Evolutionary conservation across 1,140 invertebrate species (phyloP).

Genomic region (Marisa cornuarietis): DNA sequence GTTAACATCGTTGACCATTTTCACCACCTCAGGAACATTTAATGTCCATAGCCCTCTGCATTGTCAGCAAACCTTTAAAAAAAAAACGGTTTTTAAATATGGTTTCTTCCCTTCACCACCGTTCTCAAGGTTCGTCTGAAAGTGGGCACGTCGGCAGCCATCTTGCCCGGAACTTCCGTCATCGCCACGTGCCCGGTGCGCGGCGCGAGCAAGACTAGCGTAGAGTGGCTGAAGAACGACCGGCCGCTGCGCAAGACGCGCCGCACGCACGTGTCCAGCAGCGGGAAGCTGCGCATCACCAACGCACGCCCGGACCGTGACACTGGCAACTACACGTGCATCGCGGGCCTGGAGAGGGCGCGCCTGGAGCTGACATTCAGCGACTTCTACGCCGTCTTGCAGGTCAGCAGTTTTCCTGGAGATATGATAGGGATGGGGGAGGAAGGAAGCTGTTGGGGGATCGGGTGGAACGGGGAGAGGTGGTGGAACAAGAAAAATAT

Average conservation of each 20-base stretch:
- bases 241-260: slow-evolving; percentile 27
- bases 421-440: too few relatives aligned
- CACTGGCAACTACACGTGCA: slow-evolving; percentile 46
- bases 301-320: slow-evolving; percentile 37
- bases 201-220: slow-evolving; percentile 33
- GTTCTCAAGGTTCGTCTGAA: slow-evolving; percentile 32
- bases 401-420: slow-evolving; percentile 17
- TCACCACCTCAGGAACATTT: too few relatives aligned
- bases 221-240: slow-evolving; percentile 46
- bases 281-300: slow-evolving; percentile 40
- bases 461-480: too few relatives aligned
- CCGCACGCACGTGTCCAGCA: slow-evolving; percentile 33
- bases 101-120: not conserved
- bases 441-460: too few relatives aligned
- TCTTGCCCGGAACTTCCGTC: slow-evolving; percentile 47
- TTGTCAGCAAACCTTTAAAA: too few relatives aligned
- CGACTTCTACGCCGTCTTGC: slow-evolving; percentile 40
- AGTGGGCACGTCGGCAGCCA: slow-evolving; percentile 41
- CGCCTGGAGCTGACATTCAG: slow-evolving; percentile 37
- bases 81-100: too few relatives aligned
- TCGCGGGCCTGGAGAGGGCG: slow-evolving; percentile 33
- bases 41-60: too few relatives aligned
- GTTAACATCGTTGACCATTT: not conserved
- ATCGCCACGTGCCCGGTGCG: slow-evolving; percentile 44
- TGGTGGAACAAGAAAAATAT: too few relatives aligned